phyloP scores from a whole-genome alignment of 2,113 vertebrate genomes.

The Mastomys coucha region DNA sequence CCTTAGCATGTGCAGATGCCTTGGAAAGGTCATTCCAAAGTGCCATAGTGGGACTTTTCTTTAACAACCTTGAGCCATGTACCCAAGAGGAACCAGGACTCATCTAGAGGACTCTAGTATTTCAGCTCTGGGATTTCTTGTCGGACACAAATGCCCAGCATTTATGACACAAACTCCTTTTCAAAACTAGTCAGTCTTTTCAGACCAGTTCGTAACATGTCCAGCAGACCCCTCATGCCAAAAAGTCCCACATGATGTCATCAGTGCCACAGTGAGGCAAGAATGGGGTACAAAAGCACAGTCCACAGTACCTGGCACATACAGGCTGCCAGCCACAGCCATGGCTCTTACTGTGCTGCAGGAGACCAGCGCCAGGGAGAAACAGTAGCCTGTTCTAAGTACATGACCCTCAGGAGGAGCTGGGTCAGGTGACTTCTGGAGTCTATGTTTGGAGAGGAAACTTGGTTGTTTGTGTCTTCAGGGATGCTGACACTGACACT shows the following conservation, averaged over 20 bases:
- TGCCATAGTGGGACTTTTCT: neutral
- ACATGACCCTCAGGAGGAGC: no score
- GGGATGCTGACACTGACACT: neutral
- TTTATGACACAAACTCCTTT: neutral
- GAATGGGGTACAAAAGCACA: no score
- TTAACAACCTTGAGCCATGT: neutral
- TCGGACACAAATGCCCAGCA: neutral
- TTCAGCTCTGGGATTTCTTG: neutral
- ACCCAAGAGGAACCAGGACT: no score
- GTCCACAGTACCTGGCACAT: neutral
- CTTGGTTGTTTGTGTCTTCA: neutral
- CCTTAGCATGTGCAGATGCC: neutral
- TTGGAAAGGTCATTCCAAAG: neutral
- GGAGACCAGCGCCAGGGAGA: neutral
- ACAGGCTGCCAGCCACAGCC: neutral
- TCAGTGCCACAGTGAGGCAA: neutral
- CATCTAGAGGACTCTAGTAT: neutral
- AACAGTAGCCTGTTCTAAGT: neutral
- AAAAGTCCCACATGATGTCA: no score
- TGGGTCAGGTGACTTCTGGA: neutral
- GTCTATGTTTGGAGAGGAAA: neutral
- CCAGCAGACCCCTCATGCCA: no score
- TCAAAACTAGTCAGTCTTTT: neutral
- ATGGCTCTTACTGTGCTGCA: neutral
- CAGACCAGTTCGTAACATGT: neutral